These are phyloP conservation scores for Agonopterix subpropinquella DNA, from an alignment of 2,888 invertebrate species.

Conservation along the genomic window DNA sequence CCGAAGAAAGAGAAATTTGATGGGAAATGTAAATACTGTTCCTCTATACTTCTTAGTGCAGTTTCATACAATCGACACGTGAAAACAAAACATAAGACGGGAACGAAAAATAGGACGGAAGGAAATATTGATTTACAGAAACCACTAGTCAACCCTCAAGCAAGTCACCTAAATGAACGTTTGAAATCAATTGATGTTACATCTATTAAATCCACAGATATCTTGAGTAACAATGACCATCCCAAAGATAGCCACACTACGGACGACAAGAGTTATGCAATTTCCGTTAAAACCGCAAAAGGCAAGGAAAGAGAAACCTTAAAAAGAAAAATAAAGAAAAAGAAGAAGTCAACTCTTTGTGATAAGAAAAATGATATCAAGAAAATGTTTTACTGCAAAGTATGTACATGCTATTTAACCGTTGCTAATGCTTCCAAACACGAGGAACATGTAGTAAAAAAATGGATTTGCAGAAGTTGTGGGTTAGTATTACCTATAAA, in stretches of 20 bases:
- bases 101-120: no score
- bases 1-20: no score
- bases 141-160: slow-evolving; percentile 18
- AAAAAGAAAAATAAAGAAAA: no score
- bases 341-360: background rate
- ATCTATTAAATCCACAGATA: slow-evolving; percentile 16
- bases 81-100: no score
- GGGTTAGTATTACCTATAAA: no score
- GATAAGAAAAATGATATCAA: background rate
- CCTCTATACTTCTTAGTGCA: no score
- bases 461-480: background rate
- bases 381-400: slow-evolving; percentile 31
- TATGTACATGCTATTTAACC: slow-evolving; percentile 3
- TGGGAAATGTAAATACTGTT: no score
- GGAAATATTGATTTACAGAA: no score
- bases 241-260: background rate
- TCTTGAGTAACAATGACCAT: background rate
- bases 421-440: slow-evolving; percentile 37
- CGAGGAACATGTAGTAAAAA: background rate
- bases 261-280: background rate
- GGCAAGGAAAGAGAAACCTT: no score
- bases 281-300: background rate
- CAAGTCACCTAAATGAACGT: slow-evolving; percentile 19
- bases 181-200: slow-evolving; percentile 23
- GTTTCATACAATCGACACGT: no score